Evolutionary conservation across 2,888 invertebrate species (phyloP).

Genomic region (Anoncus sp.): DNA sequence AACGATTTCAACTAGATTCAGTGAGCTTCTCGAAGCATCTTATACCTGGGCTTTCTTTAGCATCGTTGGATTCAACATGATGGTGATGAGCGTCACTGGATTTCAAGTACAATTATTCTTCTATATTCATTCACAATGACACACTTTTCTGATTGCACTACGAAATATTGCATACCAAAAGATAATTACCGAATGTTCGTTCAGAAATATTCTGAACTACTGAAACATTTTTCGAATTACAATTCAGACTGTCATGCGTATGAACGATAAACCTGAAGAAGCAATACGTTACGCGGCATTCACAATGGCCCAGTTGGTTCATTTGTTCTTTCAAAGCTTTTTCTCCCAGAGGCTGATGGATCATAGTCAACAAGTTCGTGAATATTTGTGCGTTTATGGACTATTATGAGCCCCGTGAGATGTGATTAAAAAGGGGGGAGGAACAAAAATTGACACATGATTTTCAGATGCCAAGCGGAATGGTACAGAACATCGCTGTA

Average conservation of each 20-base stretch:
- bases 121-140: background rate
- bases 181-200: too few species aligned
- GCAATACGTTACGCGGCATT: constrained; percentile 43
- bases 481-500: constrained; percentile 23
- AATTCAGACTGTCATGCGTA: constrained; percentile 11
- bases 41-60: constrained; percentile 28
- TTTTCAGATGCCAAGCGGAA: constrained; percentile 46
- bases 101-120: constrained; percentile 40
- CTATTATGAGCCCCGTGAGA: background rate
- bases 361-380: too few species aligned
- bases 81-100: constrained; percentile 33
- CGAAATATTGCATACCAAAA: background rate
- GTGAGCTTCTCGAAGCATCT: constrained; percentile 35
- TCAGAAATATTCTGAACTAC: too few species aligned
- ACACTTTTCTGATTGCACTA: background rate
- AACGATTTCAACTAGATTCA: constrained; percentile 35
- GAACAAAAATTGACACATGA: background rate
- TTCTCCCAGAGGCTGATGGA: too few species aligned
- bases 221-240: too few species aligned
- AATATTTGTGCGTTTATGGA: constrained; percentile 28
- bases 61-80: constrained; percentile 39
- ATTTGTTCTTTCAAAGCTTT: too few species aligned
- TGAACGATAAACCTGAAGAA: constrained; percentile 24
- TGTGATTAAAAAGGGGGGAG: background rate
- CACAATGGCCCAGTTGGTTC: constrained; percentile 22